phyloP scores from a whole-genome alignment of 2,113 vertebrate genomes.

The Bufo gargarizans region DNA sequence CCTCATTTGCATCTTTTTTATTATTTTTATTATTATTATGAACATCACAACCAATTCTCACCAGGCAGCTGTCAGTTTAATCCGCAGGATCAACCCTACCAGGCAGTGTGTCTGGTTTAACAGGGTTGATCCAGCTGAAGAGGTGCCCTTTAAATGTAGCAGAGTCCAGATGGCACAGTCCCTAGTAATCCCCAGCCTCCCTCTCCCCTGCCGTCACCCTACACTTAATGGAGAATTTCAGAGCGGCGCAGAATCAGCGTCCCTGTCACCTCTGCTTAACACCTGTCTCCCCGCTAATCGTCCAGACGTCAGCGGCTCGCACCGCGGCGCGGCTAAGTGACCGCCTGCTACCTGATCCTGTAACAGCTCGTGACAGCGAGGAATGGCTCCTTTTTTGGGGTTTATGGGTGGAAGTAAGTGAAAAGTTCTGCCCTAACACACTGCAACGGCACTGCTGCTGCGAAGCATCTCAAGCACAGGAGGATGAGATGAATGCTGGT shows the following conservation, averaged over 20 bases:
- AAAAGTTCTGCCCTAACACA: neutral
- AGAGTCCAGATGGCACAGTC: neutral
- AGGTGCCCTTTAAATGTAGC: neutral
- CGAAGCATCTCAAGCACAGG: neutral
- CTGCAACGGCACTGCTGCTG: neutral
- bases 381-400: neutral
- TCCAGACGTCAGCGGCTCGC: neutral
- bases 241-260: neutral
- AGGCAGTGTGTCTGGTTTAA: no score
- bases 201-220: neutral
- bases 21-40: no score
- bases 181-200: no score
- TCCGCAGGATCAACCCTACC: no score
- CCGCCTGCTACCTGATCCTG: neutral
- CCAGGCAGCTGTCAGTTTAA: no score
- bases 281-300: neutral
- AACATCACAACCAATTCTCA: no score
- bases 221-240: neutral
- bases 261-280: slow-evolving; percentile 3
- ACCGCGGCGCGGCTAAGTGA: neutral
- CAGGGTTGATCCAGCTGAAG: no score
- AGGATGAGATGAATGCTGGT: neutral
- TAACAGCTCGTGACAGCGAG: neutral
- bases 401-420: no score
- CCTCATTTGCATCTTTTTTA: no score